A percentile compares a stretch with the other conserved stretches of the same genome.
These are phyloP conservation scores for Cybosia mesomella DNA, from an alignment of 2,888 invertebrate species.

Conservation along the genomic window DNA sequence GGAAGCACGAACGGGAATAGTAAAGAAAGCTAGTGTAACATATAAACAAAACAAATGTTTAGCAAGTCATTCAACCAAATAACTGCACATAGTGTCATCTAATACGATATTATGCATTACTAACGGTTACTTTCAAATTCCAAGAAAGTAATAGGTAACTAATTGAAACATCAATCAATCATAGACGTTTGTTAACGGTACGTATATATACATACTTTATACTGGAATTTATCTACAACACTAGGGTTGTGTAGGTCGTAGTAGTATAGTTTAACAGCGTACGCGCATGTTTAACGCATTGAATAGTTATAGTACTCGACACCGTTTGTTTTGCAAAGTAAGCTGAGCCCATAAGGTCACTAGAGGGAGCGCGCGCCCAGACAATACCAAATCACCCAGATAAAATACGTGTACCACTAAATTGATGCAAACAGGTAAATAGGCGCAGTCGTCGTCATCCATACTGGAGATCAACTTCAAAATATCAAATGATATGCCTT, in stretches of 20 bases:
- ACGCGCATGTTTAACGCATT: conserved; percentile 43
- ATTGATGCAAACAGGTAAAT: conserved; percentile 43
- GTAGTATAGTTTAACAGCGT: conserved; percentile 26
- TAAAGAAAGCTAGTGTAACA: too few species aligned
- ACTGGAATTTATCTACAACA: too few species aligned
- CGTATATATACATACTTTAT: too few species aligned
- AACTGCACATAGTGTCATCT: neutral
- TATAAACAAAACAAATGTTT: neutral
- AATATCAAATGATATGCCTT: conserved; percentile 34
- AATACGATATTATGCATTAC: conserved; percentile 2
- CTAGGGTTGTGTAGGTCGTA: conserved; percentile 33
- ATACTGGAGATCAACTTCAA: conserved; percentile 22
- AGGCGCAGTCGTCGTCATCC: conserved; percentile 33
- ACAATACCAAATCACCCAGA: conserved; percentile 49
- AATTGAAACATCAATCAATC: neutral
- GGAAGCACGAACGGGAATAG: too few species aligned
- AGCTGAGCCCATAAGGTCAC: conserved; percentile 54
- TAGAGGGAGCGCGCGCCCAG: conserved; percentile 55
- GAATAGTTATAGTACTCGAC: conserved; percentile 42
- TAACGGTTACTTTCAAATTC: conserved; percentile 8
- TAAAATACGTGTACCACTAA: conserved; percentile 32
- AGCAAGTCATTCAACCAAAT: neutral
- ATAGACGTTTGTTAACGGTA: too few species aligned
- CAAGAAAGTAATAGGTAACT: conserved; percentile 1
- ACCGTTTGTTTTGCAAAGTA: conserved; percentile 46